Evolutionary conservation across 2,113 vertebrate genomes (phyloP), one percentile per base, ranked within the genome.

Genomic region (Hemibagrus wyckioides): DNA sequence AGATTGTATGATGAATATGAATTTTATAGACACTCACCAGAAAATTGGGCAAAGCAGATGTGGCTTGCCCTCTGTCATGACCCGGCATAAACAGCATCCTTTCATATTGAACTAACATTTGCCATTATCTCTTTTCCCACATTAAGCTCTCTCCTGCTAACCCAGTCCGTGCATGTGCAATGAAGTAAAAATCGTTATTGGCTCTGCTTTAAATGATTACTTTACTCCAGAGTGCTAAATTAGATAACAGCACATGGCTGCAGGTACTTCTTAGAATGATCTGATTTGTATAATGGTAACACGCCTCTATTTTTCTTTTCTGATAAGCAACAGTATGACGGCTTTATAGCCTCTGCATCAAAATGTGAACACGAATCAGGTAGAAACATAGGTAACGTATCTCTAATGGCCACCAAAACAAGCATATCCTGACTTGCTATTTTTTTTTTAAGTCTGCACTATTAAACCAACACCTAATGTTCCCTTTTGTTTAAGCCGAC

Each of bases 11-110:
- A 41, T 80, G 19, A 59, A 41, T 41, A 28, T 59, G 21, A 39
- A 56, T 80, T 80, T 77, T 54, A 54, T 21, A 90, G 92, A 92
- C 92, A 94, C 91, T 90, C 92, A 92, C 92, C 92, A 87, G 44
- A 80, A 88, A 82, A 25, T 90, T 93, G 75, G 87, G 91, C 87
- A 87, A 88, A 84, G 54, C 79, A 54, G 83, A 77, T 56, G 63
- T 81, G 44, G 39, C 67, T 85, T 59, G 79, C 67, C 73, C 36
- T 39, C 82, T 23, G 73, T 80, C 77, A 80, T 73, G 30, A 56
- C 28, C 69, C 50, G 69, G 28, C 28, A 63, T 56, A 52, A 14
- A 77, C 83, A 82, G n/a, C 44, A 61, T 73, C 63, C 81, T 84
- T 76, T 67, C 28, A 63, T 56, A 54, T n/a, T 50, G 19, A 54